Evolutionary conservation across 1,140 invertebrate genomes (phyloP).

Genomic region (Tenebrio molitor): DNA sequence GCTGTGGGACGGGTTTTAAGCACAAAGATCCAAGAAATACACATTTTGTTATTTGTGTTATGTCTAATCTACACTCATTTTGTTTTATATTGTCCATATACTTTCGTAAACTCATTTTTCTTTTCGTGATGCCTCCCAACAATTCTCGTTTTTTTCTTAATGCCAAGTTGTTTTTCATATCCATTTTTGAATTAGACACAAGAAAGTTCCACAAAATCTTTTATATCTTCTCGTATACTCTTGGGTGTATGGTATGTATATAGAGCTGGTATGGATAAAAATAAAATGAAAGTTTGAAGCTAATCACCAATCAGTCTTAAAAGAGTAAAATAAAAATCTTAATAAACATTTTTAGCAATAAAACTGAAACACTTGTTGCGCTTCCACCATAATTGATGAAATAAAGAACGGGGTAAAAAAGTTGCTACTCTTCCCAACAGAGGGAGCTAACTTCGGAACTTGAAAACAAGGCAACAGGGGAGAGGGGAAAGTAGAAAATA

Average conservation of each 20-base stretch:
- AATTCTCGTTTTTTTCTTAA: conserved; percentile 29
- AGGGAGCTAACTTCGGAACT: no score
- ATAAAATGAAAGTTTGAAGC: not conserved
- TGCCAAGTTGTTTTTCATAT: conserved; percentile 11
- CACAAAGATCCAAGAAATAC: conserved; percentile 28
- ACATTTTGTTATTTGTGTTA: conserved; percentile 40
- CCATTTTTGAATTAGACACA: not conserved
- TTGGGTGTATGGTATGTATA: not conserved
- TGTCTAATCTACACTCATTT: conserved; percentile 28
- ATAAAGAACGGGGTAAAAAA: no score
- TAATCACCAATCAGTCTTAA: conserved; percentile 12
- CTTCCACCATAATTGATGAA: conserved; percentile 46
- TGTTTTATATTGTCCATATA: conserved; percentile 21
- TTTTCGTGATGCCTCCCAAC: conserved; percentile 13
- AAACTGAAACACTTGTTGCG: conserved; percentile 45
- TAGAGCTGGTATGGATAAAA: no score
- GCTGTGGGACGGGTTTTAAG: conserved; percentile 33
- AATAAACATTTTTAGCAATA: conserved; percentile 11
- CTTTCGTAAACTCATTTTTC: conserved; percentile 40
- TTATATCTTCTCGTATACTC: not conserved
- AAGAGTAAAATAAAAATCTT: not conserved
- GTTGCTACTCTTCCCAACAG: no score
- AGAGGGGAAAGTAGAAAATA: no score
- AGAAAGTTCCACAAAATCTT: not conserved
- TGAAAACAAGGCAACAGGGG: no score